Evolutionary conservation across 2,113 vertebrate genomes (phyloP).

Genomic region (Lamprotornis superbus): DNA sequence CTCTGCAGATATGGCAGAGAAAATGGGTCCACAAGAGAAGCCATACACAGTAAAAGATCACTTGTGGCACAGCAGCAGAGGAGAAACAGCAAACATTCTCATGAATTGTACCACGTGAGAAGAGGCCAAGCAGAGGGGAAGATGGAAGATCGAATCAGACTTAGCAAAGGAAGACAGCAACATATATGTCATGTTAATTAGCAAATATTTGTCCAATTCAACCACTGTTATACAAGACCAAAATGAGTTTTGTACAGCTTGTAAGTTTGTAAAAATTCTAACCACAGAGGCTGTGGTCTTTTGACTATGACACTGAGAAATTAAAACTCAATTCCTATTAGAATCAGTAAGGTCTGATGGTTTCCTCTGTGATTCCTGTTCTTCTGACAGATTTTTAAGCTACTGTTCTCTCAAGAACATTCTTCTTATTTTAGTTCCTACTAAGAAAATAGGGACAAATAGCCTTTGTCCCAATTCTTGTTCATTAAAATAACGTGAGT

Average conservation of each 20-base stretch:
- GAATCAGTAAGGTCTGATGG: neutral
- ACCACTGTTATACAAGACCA: fast-evolving
- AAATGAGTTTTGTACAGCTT: neutral
- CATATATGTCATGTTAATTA: neutral
- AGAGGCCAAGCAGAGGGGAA: neutral
- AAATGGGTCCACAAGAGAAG: neutral
- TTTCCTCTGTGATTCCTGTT: neutral
- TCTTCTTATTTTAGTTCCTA: neutral
- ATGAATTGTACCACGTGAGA: fast-evolving
- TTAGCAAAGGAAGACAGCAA: neutral
- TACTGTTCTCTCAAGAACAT: neutral
- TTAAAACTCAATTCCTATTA: neutral
- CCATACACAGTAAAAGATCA: neutral
- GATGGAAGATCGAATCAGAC: neutral
- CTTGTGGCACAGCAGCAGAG: neutral
- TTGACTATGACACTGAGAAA: neutral
- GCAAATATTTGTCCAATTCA: neutral
- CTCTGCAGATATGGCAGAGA: neutral
- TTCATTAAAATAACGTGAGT: neutral
- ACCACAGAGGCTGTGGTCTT: neutral
- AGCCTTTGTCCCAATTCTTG: neutral
- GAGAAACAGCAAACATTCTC: neutral
- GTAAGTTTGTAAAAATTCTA: neutral
- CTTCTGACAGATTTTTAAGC: neutral
- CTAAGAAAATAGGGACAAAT: neutral